Base-by-base conservation (phyloP, 2,888 invertebrate species). In the Ectemnius cavifrons region DNA sequence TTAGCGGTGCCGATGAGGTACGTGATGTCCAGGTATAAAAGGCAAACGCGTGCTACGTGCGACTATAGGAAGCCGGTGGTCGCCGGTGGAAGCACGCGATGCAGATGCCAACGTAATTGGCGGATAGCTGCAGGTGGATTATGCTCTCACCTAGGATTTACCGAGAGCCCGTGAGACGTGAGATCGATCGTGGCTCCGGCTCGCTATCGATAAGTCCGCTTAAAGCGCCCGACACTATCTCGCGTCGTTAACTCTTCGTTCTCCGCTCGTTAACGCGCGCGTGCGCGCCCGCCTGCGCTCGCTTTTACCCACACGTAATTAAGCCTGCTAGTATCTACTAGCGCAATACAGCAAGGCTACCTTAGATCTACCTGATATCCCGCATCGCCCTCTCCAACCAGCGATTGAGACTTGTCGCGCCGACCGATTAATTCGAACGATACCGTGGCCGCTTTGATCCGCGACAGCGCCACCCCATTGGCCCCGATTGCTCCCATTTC, bases 181-280 rank as follows among this genome's bases (percentile, higher is more conserved):
- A 59, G 75, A 70, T 75, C 67, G 68, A 77, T 77, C 72, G 66
- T 45, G 11, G 63, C 63, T 2, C 16, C 52, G 52, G 52, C 67
- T 74, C 72, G 74, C 71, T 75, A 84, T 84, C 84, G 82, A 84
- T 84, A 84, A 84, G 83, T 83, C 78, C 76, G 78, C 83, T 84
- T 81, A 77, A 37, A 77, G 70, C 71, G 62, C 68, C 37, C 64
- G 78, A 79, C 78, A 77, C 79, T 77, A 82, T 80, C 82, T 73
- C 69, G 72, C 73, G 75, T 77, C 80, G 83, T 82, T 84, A 79
- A 65, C 81, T 83, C 75, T 77, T 80, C 80, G 84, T 81, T 80
- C 78, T 73, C 59, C 65, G 79, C 83, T 83, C 83, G 81, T 84
- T 83, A 84, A 81, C 84, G 80, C 78, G 77, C 75, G 71, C 78